phyloP scores from a whole-genome alignment of 2,888 invertebrate genomes.

The Pristionchus fissidentatus region DNA sequence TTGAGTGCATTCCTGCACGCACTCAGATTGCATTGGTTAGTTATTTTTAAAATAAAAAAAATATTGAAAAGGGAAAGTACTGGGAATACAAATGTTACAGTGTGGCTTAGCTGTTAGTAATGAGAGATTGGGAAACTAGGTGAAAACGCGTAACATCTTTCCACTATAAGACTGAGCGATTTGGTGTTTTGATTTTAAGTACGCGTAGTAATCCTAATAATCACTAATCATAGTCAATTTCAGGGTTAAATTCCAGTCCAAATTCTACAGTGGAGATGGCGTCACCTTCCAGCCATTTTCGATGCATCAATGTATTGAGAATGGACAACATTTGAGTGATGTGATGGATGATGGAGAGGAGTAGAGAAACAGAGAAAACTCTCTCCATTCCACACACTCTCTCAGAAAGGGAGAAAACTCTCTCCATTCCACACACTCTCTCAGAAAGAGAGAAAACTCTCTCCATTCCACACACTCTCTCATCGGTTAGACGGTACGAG shows the following conservation, averaged over 20 bases:
- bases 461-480: too few relatives aligned
- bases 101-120: too few relatives aligned
- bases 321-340: constrained; percentile 34
- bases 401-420: too few relatives aligned
- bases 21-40: constrained; percentile 70
- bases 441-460: too few relatives aligned
- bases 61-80: background rate
- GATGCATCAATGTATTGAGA: constrained; percentile 53
- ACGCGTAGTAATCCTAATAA: background rate
- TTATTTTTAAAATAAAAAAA: too few relatives aligned
- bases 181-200: too few relatives aligned
- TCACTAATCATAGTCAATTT: background rate
- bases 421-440: too few relatives aligned
- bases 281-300: constrained; percentile 93
- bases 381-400: background rate
- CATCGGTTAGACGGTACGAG: too few relatives aligned
- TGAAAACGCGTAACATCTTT: too few relatives aligned
- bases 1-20: constrained; percentile 73
- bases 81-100: too few relatives aligned
- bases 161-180: too few relatives aligned
- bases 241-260: constrained; percentile 97
- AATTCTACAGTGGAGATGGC: constrained; percentile 93
- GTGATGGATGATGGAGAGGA: constrained; percentile 29
- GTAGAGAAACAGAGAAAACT: background rate
- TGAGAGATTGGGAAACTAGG: too few relatives aligned